phyloP scores from a whole-genome alignment of 2,797 vertebrate species.

The Meda fulgida region DNA sequence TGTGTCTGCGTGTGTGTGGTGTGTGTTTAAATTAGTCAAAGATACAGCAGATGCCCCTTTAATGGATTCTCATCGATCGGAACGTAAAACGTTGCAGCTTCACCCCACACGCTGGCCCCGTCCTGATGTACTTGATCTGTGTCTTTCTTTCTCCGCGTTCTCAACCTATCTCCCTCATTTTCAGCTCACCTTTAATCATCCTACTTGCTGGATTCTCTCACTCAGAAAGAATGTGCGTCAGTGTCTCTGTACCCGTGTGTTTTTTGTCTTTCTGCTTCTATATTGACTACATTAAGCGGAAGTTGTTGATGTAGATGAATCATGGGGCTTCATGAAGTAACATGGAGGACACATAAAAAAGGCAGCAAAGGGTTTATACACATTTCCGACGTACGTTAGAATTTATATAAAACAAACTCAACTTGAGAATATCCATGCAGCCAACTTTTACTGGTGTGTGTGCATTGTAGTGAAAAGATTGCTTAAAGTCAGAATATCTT shows the following conservation, averaged over 20 bases:
- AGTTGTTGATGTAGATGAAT: conserved; percentile 15
- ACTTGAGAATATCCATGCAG: conserved; percentile 27
- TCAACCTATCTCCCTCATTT: conserved; percentile 20
- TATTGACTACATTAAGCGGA: conserved; percentile 4
- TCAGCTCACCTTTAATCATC: conserved; percentile 5
- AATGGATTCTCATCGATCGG: conserved; percentile 41
- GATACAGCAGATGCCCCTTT: conserved; percentile 33
- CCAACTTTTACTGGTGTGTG: neutral
- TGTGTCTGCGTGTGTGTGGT: conserved; percentile 28
- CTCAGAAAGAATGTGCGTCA: neutral
- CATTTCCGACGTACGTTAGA: neutral
- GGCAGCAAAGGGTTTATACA: neutral
- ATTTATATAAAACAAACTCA: conserved; percentile 22
- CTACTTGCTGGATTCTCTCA: neutral
- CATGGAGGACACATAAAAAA: neutral
- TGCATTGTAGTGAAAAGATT: neutral
- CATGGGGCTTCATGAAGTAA: neutral
- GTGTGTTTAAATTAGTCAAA: conserved; percentile 25
- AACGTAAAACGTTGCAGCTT: conserved; percentile 27
- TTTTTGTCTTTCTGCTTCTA: conserved; percentile 24
- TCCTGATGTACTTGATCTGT: conserved; percentile 34
- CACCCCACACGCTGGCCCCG: neutral
- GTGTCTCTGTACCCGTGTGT: neutral
- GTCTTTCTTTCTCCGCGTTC: neutral
- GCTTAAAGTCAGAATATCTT: no score